These are phyloP conservation scores for Actinemys pallida DNA, from an alignment of 2,113 vertebrate species.

Conservation along the genomic window DNA sequence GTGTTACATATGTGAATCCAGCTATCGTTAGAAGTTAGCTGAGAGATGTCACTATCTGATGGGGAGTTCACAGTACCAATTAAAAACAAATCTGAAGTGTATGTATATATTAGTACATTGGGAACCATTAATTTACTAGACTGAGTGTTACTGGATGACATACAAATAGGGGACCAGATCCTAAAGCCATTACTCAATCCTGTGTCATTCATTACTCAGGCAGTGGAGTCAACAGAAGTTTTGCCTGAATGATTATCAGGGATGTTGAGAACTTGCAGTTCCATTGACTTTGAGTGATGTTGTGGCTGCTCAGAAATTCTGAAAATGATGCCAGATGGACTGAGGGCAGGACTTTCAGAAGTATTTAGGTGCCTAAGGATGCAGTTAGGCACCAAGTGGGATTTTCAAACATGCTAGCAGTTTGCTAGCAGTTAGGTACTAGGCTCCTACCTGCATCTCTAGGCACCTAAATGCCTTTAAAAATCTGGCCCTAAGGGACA, in stretches of 20 bases:
- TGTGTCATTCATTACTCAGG: not conserved
- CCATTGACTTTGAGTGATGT: not conserved
- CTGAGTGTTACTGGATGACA: not conserved
- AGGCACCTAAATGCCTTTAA: not conserved
- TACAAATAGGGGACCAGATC: not conserved
- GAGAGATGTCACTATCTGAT: not conserved
- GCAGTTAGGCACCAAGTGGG: not conserved
- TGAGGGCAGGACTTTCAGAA: not conserved
- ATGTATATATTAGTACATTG: not conserved
- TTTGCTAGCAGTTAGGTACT: not conserved
- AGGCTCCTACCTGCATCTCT: not conserved
- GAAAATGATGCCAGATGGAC: not conserved
- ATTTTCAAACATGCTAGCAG: too few species aligned
- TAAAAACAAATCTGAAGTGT: not conserved
- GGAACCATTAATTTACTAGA: not conserved
- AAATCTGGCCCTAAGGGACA: not conserved
- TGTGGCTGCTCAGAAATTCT: not conserved
- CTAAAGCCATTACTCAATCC: not conserved
- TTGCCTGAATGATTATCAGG: not conserved
- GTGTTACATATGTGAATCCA: not conserved
- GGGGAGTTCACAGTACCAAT: not conserved
- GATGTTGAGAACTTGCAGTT: not conserved
- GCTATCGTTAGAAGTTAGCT: not conserved
- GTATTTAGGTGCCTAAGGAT: not conserved
- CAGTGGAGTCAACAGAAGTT: not conserved